phyloP scores from a whole-genome alignment of 1,140 invertebrate species.

The Chelonus insularis region DNA sequence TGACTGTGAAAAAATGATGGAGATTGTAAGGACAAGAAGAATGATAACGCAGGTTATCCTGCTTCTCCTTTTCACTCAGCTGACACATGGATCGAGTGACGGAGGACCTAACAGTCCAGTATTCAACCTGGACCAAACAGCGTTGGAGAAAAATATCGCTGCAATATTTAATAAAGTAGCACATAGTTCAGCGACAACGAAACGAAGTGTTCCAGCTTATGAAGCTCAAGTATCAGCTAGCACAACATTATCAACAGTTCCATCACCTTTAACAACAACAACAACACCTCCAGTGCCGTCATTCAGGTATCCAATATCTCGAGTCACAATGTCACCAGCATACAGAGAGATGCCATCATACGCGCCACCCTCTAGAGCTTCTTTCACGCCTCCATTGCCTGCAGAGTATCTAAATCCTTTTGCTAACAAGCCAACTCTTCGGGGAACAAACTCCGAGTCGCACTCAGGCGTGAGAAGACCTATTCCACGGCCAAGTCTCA shows the following conservation, averaged over 20 bases:
- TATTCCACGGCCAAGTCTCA: conserved; percentile 74
- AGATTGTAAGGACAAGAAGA: conserved; percentile 3
- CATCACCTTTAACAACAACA: conserved; percentile 65
- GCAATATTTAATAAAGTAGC: conserved; percentile 71
- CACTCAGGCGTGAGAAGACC: conserved; percentile 68
- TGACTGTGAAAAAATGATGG: background rate
- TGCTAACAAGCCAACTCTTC: conserved; percentile 78
- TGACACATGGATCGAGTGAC: conserved; percentile 38
- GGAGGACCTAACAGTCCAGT: conserved; percentile 52
- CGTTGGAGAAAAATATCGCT: conserved; percentile 66
- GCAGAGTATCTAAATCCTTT: conserved; percentile 79
- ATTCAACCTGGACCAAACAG: conserved; percentile 53
- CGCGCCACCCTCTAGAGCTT: conserved; percentile 73
- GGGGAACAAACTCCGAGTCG: conserved; percentile 69
- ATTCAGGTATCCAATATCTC: conserved; percentile 42
- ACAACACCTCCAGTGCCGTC: conserved; percentile 32
- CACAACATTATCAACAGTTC: conserved; percentile 63
- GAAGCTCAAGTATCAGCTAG: conserved; percentile 63
- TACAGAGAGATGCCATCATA: conserved; percentile 73
- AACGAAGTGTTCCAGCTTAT: conserved; percentile 66
- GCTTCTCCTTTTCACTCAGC: conserved; percentile 10
- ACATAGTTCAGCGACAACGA: conserved; percentile 67
- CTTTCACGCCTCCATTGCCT: conserved; percentile 78
- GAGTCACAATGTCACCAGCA: conserved; percentile 47
- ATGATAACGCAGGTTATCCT: conserved; percentile 9